These are phyloP conservation scores for Margaritifera margaritifera DNA, from an alignment of 2,888 invertebrate species.

Conservation along the genomic window DNA sequence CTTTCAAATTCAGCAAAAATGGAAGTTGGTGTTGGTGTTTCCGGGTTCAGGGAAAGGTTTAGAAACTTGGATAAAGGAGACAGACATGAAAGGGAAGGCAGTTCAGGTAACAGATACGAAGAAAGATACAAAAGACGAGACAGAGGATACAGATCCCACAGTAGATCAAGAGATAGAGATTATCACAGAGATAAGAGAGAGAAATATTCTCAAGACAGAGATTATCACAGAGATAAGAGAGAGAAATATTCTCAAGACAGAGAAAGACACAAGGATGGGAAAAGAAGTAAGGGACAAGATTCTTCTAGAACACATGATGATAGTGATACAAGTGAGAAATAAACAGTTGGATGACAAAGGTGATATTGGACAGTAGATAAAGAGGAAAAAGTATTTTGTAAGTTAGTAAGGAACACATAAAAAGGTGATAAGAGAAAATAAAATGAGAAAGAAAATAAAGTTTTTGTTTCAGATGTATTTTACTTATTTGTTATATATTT, in stretches of 20 bases:
- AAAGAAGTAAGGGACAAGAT: constrained; percentile 6
- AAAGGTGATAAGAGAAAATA: too few species aligned
- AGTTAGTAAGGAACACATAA: too few species aligned
- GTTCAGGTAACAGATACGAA: neutral
- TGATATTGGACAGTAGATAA: too few species aligned
- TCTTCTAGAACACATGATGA: constrained; percentile 5
- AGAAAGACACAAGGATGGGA: constrained; percentile 12
- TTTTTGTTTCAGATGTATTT: too few species aligned
- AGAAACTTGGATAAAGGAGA: constrained; percentile 1
- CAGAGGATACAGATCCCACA: neutral
- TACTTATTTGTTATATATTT: too few species aligned
- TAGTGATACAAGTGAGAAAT: neutral
- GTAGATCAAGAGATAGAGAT: constrained; percentile 2
- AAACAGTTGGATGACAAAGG: too few species aligned
- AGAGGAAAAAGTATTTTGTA: too few species aligned
- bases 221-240: constrained; percentile 7
- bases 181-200: constrained; percentile 4
- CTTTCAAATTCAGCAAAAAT: constrained; percentile 25
- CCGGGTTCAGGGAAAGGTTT: neutral
- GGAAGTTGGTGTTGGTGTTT: constrained; percentile 13
- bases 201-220: constrained; percentile 3
- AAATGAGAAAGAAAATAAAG: too few species aligned
- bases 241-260: constrained; percentile 5
- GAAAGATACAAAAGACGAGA: neutral
- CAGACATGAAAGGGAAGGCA: neutral